Conservation (phyloP, 2,113 vertebrate genomes). For the Noctilio leporinus region DNA sequence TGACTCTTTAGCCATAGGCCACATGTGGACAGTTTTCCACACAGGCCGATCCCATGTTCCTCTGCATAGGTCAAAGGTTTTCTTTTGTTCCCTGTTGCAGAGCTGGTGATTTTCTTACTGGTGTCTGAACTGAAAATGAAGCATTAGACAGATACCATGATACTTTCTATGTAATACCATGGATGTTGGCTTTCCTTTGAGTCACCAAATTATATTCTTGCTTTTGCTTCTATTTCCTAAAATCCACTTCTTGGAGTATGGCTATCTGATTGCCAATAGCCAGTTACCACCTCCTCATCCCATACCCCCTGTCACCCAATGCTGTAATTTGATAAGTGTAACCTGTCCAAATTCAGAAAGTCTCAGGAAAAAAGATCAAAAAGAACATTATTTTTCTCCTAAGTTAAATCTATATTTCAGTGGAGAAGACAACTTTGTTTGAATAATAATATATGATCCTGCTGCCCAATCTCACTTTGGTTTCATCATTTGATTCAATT, state of each 20-base stretch:
- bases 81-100: background rate
- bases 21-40: background rate
- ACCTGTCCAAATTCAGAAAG: background rate
- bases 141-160: background rate
- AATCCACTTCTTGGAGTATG: background rate
- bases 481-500: background rate
- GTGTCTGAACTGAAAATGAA: background rate
- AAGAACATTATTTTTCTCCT: background rate
- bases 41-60: background rate
- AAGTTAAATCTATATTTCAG: background rate
- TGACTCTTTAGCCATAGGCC: background rate
- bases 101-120: background rate
- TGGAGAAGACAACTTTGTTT: background rate
- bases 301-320: fast-evolving
- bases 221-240: background rate
- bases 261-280: background rate
- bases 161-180: background rate
- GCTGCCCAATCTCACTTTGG: background rate
- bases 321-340: background rate
- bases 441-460: background rate
- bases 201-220: background rate
- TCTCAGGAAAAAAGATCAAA: background rate
- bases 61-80: background rate
- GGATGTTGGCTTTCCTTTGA: background rate
- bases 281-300: background rate